Evolutionary conservation across 1,140 invertebrate genomes (phyloP), one percentile per base, ranked within the genome.

Genomic region (Plectrocnemia conspersa): DNA sequence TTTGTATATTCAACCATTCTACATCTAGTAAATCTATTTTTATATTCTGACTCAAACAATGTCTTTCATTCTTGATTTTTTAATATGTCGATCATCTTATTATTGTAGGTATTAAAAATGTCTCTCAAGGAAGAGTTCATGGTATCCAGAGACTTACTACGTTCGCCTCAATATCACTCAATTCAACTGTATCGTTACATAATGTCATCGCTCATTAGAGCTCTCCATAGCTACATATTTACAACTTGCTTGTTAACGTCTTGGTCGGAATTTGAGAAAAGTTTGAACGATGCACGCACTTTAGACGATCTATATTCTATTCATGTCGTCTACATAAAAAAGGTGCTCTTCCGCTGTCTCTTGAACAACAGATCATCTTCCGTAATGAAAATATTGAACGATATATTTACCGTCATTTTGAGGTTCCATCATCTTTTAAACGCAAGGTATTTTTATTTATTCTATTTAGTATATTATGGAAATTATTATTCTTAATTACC

Each of bases 151-250:
- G 66, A 67, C 46, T 60, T 83, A 0, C 65, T 77, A 5, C 59
- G 68, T 29, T 80, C 81, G 1, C 71, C 74, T 1, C 80, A 84
- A 46, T 84, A 81, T 65, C 73, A 77, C 32, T 73, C 75, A 13
- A 55, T 86, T 15, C 85, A 88, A 61, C 67, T 82, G 21, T 82
- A 79, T 54, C 73, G 86, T 2, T 82, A 87, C 63, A 77, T 83
- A 16, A 84, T 89, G 80, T 81, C 81, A 33, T 84, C 86, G 41
- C 80, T 88, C 61, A 78, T 87, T 49, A 78, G 82, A 46, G 81
- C 83, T 0, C 64, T 88, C 7, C 82, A 86, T 60, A 85, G 81
- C 66, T 86, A 88, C 65, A 72, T 88, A 32, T 82, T 81, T 0
- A 82, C 82, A 3, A 84, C 80, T 41, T 85, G 85, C 4, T 70